Percentiles rank a stretch among this genome's conserved stretches.
These are phyloP conservation scores for Cirrhinus molitorella DNA, from an alignment of 2,797 vertebrate genomes.

Conservation along the genomic window DNA sequence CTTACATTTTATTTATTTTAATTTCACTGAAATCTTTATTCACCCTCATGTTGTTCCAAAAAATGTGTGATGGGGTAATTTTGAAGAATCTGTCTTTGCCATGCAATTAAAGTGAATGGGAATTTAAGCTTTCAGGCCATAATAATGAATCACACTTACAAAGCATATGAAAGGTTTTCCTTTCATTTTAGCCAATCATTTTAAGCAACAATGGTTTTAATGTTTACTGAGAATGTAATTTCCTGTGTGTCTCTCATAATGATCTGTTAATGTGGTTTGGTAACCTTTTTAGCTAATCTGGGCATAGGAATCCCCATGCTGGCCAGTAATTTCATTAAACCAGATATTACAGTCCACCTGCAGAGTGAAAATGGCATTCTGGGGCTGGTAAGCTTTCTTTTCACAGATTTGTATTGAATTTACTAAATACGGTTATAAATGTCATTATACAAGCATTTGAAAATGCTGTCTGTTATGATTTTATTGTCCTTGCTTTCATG, in stretches of 20 bases:
- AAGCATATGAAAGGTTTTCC: background rate
- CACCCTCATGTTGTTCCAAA: background rate
- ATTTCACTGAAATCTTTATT: background rate
- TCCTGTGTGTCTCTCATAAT: background rate
- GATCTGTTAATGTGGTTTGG: slow-evolving; percentile 2
- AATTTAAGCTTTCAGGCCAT: background rate
- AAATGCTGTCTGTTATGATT: background rate
- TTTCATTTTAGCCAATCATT: background rate
- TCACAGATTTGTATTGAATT: background rate
- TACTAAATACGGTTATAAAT: background rate
- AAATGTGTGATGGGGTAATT: background rate
- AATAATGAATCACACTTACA: background rate
- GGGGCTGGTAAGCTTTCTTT: slow-evolving; percentile 88
- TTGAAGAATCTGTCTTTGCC: background rate
- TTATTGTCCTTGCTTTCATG: background rate
- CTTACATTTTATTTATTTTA: background rate
- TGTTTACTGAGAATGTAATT: background rate
- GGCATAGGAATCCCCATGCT: slow-evolving; percentile 97
- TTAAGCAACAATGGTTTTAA: background rate
- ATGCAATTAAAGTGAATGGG: background rate
- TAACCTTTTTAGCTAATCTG: slow-evolving; percentile 86
- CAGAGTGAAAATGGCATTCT: slow-evolving; percentile 99
- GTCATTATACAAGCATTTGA: background rate
- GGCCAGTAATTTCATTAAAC: slow-evolving; percentile 97
- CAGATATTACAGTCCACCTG: slow-evolving; percentile 93